Percentiles rank a stretch among this genome's conserved stretches.
These are phyloP conservation scores for Coenobita brevimanus DNA, from an alignment of 1,140 invertebrate genomes.

Conservation along the genomic window DNA sequence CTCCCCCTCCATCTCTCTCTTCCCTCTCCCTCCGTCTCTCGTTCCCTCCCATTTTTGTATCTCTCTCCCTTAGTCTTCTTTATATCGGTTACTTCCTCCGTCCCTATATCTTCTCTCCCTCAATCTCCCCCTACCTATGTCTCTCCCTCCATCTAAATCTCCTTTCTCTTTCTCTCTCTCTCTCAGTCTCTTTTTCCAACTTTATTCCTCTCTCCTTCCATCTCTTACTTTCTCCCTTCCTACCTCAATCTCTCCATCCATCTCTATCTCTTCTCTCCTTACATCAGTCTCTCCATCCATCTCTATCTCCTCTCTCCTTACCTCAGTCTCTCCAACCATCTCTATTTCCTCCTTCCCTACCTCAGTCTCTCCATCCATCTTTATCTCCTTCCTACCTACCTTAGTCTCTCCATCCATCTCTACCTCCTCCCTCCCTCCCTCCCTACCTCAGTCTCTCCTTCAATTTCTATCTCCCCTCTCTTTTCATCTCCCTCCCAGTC, in stretches of 20 bases:
- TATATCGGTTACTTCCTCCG: neutral
- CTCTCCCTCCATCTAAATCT: neutral
- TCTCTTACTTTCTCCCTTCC: neutral
- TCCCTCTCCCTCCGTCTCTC: neutral
- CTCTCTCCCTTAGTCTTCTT: too few species aligned
- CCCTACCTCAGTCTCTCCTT: too few species aligned
- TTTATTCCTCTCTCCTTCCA: neutral
- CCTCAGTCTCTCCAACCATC: neutral
- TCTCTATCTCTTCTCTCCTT: conserved; percentile 1
- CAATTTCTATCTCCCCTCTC: too few species aligned
- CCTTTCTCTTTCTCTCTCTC: neutral
- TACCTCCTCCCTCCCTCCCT: too few species aligned
- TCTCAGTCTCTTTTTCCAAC: neutral
- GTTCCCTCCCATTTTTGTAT: neutral
- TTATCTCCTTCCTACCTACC: too few species aligned
- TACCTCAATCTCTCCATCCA: neutral
- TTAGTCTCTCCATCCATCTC: too few species aligned
- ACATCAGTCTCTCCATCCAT: neutral
- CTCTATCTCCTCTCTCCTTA: neutral
- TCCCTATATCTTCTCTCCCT: neutral
- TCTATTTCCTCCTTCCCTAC: too few species aligned
- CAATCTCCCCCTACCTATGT: neutral
- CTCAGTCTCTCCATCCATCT: too few species aligned
- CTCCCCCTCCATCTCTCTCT: neutral
- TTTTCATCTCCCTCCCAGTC: too few species aligned